A percentile compares a stretch with the other conserved stretches of the same genome.
Conservation (phyloP, 2,113 vertebrate genomes). For the Lasiurus borealis region DNA sequence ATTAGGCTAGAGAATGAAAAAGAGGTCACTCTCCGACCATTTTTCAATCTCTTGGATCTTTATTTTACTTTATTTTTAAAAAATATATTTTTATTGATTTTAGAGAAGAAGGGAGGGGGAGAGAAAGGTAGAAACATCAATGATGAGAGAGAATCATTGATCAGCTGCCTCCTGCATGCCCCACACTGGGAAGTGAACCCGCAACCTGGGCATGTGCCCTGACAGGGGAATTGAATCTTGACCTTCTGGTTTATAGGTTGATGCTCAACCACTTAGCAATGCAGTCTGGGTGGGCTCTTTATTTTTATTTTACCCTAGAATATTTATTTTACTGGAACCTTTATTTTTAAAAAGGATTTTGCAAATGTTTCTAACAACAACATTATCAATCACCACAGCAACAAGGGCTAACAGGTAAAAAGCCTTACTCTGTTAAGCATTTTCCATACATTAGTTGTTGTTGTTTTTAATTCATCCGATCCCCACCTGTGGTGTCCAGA, state of each 20-base stretch:
- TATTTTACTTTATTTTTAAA: neutral
- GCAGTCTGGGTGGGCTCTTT: neutral
- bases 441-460: neutral
- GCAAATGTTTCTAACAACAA: neutral
- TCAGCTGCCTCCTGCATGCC: no score
- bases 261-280: no score
- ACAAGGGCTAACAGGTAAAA: neutral
- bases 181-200: no score
- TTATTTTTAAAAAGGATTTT: neutral
- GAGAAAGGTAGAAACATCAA: no score
- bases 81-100: conserved; percentile 17
- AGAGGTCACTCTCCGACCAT: neutral
- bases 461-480: neutral
- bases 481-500: neutral
- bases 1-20: neutral
- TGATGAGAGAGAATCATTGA: no score
- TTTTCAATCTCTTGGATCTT: conserved; percentile 2
- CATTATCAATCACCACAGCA: neutral
- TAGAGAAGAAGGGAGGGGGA: no score
- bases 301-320: neutral
- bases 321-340: conserved; percentile 10
- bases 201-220: no score
- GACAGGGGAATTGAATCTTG: no score
- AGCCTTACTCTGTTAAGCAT: neutral
- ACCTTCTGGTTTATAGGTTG: no score